Base-by-base conservation (phyloP, 2,797 vertebrate genomes). In the Onychomys leucogaster region DNA sequence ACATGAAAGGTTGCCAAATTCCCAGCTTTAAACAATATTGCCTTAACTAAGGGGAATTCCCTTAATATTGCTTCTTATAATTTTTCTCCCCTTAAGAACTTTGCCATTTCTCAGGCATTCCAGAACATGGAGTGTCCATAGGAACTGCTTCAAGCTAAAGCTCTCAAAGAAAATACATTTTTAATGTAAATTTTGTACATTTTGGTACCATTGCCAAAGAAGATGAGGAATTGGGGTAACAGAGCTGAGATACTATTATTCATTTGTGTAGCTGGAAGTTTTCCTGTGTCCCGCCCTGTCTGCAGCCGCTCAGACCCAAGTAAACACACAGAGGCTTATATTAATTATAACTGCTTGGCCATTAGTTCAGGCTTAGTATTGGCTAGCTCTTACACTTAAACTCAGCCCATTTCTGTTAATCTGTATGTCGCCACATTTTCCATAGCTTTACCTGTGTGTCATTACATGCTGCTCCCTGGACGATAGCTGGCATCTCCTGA, bases 1-100 rank as follows among this genome's bases (percentile, higher is more conserved):
- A 96, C 67, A 94, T 92, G 94, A 95, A 95, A 83, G 95, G 77
- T 59, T 96, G 84, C 65, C 75, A 97, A 94, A 97, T 96, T 89
- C 96, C 92, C 16, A 95, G 93, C 52, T 59, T 96, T 90, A 95
- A 95, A 95, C 69, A 94, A 96, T 95, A 97, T 89, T 94, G 63
- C 88, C 52, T 97, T 97, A 97, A 96, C 93, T 96, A 90, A 52
- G 93, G 77, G 94, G 95, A 52, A 93, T 93, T 95, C 95, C 90
- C 84, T 96, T 93, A 95, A 93, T 96, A 93, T 80, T 65, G 71
- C 27, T 90, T 84, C 89, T 86, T 92, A 86, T n/a, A 34, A 17
- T 73, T 93, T 95, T 90, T 25, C 55, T 92, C 63, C 91, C 92
- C 78, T 84, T 93, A 82, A 88, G 57, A 91, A 82, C 2, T 25